Evolutionary conservation across 2,888 invertebrate species (phyloP).

Genomic region (Sinopyrophorus schimmeli): DNA sequence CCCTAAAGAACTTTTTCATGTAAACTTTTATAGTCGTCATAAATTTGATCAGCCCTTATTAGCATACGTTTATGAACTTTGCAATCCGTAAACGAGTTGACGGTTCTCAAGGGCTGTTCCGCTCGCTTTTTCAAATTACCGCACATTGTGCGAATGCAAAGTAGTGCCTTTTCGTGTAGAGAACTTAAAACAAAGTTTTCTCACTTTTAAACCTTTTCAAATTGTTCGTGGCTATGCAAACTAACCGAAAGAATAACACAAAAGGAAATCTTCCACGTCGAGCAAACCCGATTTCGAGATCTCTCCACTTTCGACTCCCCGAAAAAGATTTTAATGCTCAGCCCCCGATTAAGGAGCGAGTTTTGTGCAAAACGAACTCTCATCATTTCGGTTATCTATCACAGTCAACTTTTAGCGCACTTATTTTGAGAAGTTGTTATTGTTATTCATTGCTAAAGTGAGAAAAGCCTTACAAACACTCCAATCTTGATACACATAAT

Average conservation of each 20-base stretch:
- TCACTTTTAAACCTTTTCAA: slow-evolving; percentile 10
- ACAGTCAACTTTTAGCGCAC: slow-evolving; percentile 26
- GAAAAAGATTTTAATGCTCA: too few relatives aligned
- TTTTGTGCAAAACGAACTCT: too few relatives aligned
- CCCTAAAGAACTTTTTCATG: slow-evolving; percentile 35
- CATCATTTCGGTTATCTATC: slow-evolving; percentile 32
- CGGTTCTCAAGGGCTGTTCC: slow-evolving; percentile 34
- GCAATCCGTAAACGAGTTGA: slow-evolving; percentile 40
- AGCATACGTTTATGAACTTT: slow-evolving; percentile 42
- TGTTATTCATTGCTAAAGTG: slow-evolving; percentile 29
- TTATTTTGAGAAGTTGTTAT: slow-evolving; percentile 30
- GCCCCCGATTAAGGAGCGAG: too few relatives aligned
- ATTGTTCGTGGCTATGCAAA: too few relatives aligned
- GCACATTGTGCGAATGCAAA: slow-evolving; percentile 39
- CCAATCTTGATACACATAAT: slow-evolving; percentile 18
- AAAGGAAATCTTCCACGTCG: too few relatives aligned
- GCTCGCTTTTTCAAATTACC: slow-evolving; percentile 33
- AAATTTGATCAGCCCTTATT: slow-evolving; percentile 41
- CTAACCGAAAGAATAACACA: too few relatives aligned
- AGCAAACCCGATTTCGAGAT: too few relatives aligned
- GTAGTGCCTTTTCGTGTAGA: slow-evolving; percentile 18
- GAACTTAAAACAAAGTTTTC: slow-evolving; percentile 18
- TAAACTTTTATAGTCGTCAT: slow-evolving; percentile 39
- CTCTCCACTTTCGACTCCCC: too few relatives aligned
- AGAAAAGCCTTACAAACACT: slow-evolving; percentile 19